Base-by-base conservation (phyloP, 2,888 invertebrate species). In the Listrodromus nycthemerus region DNA sequence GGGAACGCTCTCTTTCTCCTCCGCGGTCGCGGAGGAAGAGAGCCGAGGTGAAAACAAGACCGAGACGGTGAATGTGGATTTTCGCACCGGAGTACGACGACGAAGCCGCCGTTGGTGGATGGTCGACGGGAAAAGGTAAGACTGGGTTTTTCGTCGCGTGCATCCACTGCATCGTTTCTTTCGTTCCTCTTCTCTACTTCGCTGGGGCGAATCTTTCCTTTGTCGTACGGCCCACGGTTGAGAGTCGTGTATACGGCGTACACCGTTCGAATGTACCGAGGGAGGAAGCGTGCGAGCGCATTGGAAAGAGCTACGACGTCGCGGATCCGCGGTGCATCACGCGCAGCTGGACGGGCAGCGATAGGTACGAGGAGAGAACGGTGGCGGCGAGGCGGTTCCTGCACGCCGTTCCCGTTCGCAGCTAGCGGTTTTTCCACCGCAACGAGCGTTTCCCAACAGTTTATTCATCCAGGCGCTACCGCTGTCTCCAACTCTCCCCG, bases 401-500 rank as follows among this genome's bases (percentile, higher is more conserved):
- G 24, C 71, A 41, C 37, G 41, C 55, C 55, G n/a, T 58, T 76
- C 24, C 55, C 65, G 70, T 71, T 76, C 70, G 76, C 48, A 76
- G 50, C 70, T 63, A 41, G 81, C 13, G 76, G 81, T 77, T 77
- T 77, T 78, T 78, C 45, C 70, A 63, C 77, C 78, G 67, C 82
- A 74, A 61, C 21, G 71, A 82, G 82, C 69, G 82, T 78, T 77
- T 30, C 74, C 74, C 55, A 82, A 82, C 82, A 78, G 73, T 82
- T 78, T 78, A 82, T 82, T 82, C 78, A 82, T 78, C 69, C 58
- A 73, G 52, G 71, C 71, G 58, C 78, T 30, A 48, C 48, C 61
- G 21, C 21, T 74, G 48, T 73, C 76, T 48, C 63, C 24, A 45
- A 16, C 27, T 74, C 48, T 70, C 74, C 70, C 55, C 82, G 66